phyloP scores from a whole-genome alignment of 2,113 vertebrate genomes.

The Chaetodon auriga region DNA sequence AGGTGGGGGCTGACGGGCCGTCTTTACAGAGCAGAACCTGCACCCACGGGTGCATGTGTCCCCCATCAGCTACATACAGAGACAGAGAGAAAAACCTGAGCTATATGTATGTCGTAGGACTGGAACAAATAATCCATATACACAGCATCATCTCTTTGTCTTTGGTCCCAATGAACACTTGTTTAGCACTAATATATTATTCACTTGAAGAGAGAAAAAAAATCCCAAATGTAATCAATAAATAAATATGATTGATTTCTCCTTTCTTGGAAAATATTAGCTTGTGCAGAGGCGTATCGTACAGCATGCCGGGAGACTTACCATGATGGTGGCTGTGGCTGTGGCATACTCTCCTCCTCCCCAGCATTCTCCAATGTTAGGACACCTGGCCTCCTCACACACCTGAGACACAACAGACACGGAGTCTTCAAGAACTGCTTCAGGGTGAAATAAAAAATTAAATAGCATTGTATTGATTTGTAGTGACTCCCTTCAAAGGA shows the following conservation, averaged over 20 bases:
- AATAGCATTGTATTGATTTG: too few relatives aligned
- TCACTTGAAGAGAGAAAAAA: too few relatives aligned
- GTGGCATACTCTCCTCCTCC: conserved; percentile 95
- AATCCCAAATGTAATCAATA: neutral
- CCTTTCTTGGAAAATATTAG: neutral
- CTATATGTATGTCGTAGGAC: neutral
- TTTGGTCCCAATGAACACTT: too few relatives aligned
- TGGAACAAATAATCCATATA: neutral
- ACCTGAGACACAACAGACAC: conserved; percentile 83
- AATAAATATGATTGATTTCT: neutral
- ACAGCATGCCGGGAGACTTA: conserved; percentile 70
- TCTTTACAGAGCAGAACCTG: conserved; percentile 97
- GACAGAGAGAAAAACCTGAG: neutral
- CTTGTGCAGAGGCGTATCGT: neutral
- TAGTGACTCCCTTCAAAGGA: too few relatives aligned
- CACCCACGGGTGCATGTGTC: conserved; percentile 98
- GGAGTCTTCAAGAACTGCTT: neutral
- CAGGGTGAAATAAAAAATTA: too few relatives aligned
- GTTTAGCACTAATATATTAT: too few relatives aligned
- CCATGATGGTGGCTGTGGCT: conserved; percentile 98
- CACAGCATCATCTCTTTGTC: too few relatives aligned
- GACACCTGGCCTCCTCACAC: conserved; percentile 97
- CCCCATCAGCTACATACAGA: conserved; percentile 90
- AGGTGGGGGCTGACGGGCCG: conserved; percentile 89
- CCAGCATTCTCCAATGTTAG: conserved; percentile 99